Evolutionary conservation across 1,140 invertebrate genomes (phyloP), one percentile per base, ranked within the genome.

Genomic region (Mya arenaria): DNA sequence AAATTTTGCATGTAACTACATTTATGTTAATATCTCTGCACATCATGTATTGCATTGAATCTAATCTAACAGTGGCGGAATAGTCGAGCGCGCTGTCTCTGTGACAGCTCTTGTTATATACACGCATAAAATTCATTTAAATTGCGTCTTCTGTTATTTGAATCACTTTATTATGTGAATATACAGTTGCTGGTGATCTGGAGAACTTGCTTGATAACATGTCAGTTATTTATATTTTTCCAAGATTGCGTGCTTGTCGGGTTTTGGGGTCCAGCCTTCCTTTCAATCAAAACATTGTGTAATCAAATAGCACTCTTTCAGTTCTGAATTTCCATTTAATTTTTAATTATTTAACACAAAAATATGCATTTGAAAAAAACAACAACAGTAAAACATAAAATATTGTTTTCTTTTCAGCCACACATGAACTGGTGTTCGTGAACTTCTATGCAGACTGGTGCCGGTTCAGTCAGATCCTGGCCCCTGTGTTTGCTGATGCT

Each of bases 401-500:
- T 55, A 37, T 87, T 72, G 85, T 91, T 87, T 89, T 89, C 86
- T 80, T 89, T 96, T 96, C 94, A 99, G 98, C 96, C 80, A 95
- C 95, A 68, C 97, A 97, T 95, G 98, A 99, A 94, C 94, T 99
- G 92, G 98, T 99, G 69, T 97, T 99, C 93, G 96, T 99, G 83
- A 99, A 99, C 94, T 99, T 99, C 94, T 99, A 99, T 94, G 98
- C 98, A 15, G 98, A 99, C 91, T 99, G 98, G 94, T 94, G 94
- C 87, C 91, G 94, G 84, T 95, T 95, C 89, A 99, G 98, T 94
- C 99, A 98, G 94, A 95, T 98, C 92, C 94, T 99, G 89, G 96
- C 97, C 87, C 99, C 99, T 37, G 96, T 99, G 91, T 99, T 99
- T 94, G 97, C 99, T 93, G 97, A 99, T 93, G 96, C 98, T 37